Evolutionary conservation across 2,888 invertebrate genomes (phyloP), one percentile per base, ranked within the genome.

Genomic region (Pyrrhosoma nymphula): DNA sequence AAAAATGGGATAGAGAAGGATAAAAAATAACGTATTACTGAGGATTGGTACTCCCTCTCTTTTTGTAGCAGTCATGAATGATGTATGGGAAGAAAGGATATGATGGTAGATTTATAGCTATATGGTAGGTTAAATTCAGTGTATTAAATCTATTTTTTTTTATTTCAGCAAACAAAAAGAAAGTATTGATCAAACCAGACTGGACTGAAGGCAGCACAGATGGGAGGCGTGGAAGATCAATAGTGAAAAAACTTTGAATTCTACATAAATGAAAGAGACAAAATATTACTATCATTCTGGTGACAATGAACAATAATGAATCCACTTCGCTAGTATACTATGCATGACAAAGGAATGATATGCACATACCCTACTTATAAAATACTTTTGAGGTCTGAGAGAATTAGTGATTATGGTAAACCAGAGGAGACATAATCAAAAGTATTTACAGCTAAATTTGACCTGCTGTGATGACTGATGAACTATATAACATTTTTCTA

Each of bases 211-310:
- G 30, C 82, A 82, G 82, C 82, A 82, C 82, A 82, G 82, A 82
- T 82, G 82, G 82, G n/a, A 82, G 82, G 35, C 82, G 82, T 30
- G 82, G 82, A 30, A 82, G 82, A 82, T 82, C 82, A 35, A 82
- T 82, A 35, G 82, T 82, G 30, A 82, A 82, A 82, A 82, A 82
- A 10, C 82, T 82, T 35, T 82, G 35, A 82, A 35, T 35, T 30
- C 14, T 82, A 16, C 35, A 35, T 69, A 26, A n/a, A 69, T 26
- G 18, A 69, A 26, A n/a, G 20, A 69, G n/a, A 82, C 14, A 0
- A 3, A 82, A 35, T 18, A 30, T 16, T 35, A 35, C 35, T 14
- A 16, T 35, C 30, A 10, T 6, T 35, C 16, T 16, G 35, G 12
- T 30, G 35, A 82, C 30, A 0, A 82, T 82, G 82, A 18, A 30